Conservation (phyloP, 1,140 invertebrate species). For the Neelides sp. region DNA sequence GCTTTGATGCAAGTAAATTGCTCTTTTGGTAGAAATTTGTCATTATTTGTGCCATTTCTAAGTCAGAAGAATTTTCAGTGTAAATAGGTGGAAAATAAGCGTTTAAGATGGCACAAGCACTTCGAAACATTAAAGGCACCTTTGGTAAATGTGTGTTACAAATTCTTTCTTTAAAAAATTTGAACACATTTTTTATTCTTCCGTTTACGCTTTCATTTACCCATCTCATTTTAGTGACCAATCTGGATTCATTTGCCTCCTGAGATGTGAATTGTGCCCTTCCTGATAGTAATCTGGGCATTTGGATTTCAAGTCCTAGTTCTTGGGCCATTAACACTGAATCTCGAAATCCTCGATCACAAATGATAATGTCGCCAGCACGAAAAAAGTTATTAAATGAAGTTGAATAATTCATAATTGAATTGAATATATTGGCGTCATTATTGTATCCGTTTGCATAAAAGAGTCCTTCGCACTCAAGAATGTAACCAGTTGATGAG, state of each 20-base stretch:
- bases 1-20: not conserved
- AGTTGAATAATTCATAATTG: too few species aligned
- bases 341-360: slow-evolving; percentile 34
- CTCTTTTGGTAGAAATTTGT: not conserved
- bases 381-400: not conserved
- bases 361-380: slow-evolving; percentile 25
- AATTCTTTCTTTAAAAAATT: slow-evolving; percentile 8
- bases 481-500: slow-evolving; percentile 8
- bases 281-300: slow-evolving; percentile 31
- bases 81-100: slow-evolving; percentile 1
- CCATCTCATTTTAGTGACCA: slow-evolving; percentile 35
- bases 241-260: slow-evolving; percentile 34
- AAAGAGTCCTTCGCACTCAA: not conserved
- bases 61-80: not conserved
- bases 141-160: not conserved
- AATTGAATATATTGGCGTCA: slow-evolving; percentile 7
- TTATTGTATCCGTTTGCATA: slow-evolving; percentile 7
- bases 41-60: not conserved
- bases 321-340: slow-evolving; percentile 20
- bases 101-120: slow-evolving; percentile 9
- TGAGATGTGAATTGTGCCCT: slow-evolving; percentile 32
- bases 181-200: slow-evolving; percentile 14
- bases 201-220: slow-evolving; percentile 35
- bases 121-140: not conserved
- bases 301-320: slow-evolving; percentile 27